A percentile compares a stretch with the other conserved stretches of the same genome.
Conservation (phyloP, 2,888 invertebrate species). For the Caenorhabditis zanzibari region DNA sequence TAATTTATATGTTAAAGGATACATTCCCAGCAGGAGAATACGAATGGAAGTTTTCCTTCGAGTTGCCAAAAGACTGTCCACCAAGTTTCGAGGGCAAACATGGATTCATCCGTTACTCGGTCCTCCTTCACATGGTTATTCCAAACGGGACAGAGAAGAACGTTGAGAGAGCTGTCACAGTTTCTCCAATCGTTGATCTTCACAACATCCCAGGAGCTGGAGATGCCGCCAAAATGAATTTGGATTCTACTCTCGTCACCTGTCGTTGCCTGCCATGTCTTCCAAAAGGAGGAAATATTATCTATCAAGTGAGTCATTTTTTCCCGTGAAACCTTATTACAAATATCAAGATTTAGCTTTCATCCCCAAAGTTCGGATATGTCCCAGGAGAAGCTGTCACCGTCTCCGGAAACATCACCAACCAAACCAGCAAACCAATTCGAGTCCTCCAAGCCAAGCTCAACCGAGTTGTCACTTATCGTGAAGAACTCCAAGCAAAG, state of each 20-base stretch:
- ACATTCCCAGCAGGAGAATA: conserved; percentile 60
- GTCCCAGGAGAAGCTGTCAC: conserved; percentile 34
- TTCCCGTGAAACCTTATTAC: neutral
- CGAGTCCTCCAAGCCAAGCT: conserved; percentile 20
- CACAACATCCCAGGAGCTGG: conserved; percentile 24
- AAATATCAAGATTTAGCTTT: conserved; percentile 14
- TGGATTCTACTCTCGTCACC: neutral
- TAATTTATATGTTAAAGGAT: conserved; percentile 19
- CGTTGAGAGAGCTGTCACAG: conserved; percentile 38
- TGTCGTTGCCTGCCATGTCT: conserved; percentile 15
- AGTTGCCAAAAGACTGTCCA: conserved; percentile 53
- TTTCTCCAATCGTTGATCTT: conserved; percentile 42
- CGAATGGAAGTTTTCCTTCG: conserved; percentile 63
- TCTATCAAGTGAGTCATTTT: conserved; percentile 19
- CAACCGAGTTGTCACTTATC: conserved; percentile 24
- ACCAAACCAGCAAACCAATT: conserved; percentile 12
- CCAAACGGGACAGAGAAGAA: conserved; percentile 28
- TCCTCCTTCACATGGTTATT: conserved; percentile 43
- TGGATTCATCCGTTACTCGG: conserved; percentile 54
- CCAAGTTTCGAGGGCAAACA: conserved; percentile 52
- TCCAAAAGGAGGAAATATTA: conserved; percentile 28
- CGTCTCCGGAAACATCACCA: conserved; percentile 10
- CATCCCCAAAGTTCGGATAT: conserved; percentile 42
- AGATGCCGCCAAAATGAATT: neutral
- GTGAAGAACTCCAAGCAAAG: conserved; percentile 18